Percentiles rank a stretch among this genome's conserved stretches.
Conservation (phyloP, 2,888 invertebrate genomes). For the Ectemnius cavifrons region DNA sequence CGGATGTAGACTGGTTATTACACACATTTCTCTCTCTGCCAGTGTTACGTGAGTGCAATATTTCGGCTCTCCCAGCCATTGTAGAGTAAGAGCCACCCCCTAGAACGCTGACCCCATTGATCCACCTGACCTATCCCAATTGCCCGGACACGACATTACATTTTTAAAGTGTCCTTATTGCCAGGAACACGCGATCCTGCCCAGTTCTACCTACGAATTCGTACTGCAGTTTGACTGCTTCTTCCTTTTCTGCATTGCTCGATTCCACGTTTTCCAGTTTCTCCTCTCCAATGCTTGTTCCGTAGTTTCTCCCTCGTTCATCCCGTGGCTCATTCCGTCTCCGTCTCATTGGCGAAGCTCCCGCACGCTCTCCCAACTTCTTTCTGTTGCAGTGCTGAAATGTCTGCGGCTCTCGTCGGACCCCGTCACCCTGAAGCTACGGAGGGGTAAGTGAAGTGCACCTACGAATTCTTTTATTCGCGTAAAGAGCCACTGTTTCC, state of each 20-base stretch:
- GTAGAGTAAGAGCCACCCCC: too few species aligned
- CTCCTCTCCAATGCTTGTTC: constrained; percentile 19
- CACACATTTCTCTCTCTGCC: too few species aligned
- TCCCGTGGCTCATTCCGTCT: constrained; percentile 16
- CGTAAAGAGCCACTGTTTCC: constrained; percentile 21
- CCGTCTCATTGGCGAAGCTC: constrained; percentile 6
- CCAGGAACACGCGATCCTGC: constrained; percentile 47
- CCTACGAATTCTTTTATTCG: constrained; percentile 51
- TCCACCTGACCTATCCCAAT: constrained; percentile 36
- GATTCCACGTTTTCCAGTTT: constrained; percentile 2
- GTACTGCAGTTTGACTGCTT: constrained; percentile 53
- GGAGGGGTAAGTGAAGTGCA: constrained; percentile 86
- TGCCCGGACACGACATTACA: constrained; percentile 12
- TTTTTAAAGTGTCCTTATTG: constrained; percentile 20
- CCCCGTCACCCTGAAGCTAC: constrained; percentile 93
- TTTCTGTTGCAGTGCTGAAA: constrained; percentile 89
- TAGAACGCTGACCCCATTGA: constrained; percentile 2
- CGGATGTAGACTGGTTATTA: too few species aligned
- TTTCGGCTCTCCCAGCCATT: too few species aligned
- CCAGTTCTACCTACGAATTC: constrained; percentile 50
- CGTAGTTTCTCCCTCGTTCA: neutral
- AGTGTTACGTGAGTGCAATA: too few species aligned
- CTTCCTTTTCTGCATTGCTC: constrained; percentile 22
- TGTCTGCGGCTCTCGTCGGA: constrained; percentile 94
- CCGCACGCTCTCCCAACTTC: constrained; percentile 25